Base-by-base conservation (phyloP, 2,797 vertebrate genomes). In the Tachyglossus aculeatus region DNA sequence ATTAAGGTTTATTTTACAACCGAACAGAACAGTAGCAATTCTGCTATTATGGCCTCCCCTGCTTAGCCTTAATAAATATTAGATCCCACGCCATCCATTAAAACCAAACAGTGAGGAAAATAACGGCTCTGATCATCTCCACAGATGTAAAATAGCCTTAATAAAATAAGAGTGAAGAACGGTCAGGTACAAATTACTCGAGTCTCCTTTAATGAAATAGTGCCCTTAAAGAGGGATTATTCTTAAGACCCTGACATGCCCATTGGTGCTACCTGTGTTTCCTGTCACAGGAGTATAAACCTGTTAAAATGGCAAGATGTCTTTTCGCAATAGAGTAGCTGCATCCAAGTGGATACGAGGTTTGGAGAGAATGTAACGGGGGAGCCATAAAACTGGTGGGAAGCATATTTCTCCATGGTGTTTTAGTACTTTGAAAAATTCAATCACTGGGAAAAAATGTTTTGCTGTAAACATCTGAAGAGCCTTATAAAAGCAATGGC, bases 371-470 rank as follows among this genome's bases (percentile, higher is more conserved):
- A 88, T 76, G 77, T 71, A 85, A 71, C 89, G 55, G 68, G 88
- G 88, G 90, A 94, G 76, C 83, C 70, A 87, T 93, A 92, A 94
- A 93, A 82, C 80, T 85, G 86, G 83, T 90, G 87, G 86, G 87
- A 92, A 93, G 86, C 83, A 89, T 92, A 91, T 93, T 92, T 93
- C 84, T 91, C 87, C 2, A 16, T 83, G 86, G 80, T 88, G 93
- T 92, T 93, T 94, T 93, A 94, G 88, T 90, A 89, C 81, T 88
- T 86, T 2, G 71, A 91, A 93, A 92, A 92, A 92, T 89, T 91
- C 83, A 92, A 88, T 91, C 88, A 86, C 76, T 80, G 77, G 82
- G 80, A 83, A 92, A 92, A 92, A 89, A 90, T 88, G 86, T 89
- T 91, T 91, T 85, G 83, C 80, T 91, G 82, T 89, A 91, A 92